Evolutionary conservation across 2,888 invertebrate genomes (phyloP), one percentile per base, ranked within the genome.

Genomic region (Drosophila fulvimacula): DNA sequence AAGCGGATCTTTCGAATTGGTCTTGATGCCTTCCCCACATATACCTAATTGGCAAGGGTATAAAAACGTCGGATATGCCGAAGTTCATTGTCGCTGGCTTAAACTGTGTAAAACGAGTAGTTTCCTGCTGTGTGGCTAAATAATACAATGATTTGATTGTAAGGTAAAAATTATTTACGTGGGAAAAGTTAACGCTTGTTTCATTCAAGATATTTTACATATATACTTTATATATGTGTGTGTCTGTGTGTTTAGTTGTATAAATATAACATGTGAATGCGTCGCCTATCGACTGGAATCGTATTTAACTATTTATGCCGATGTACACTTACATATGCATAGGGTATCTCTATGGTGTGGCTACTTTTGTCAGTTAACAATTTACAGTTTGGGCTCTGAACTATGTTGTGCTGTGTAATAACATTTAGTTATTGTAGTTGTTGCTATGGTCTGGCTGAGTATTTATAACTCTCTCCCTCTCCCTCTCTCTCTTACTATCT

Each of bases 131-230:
- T 60, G 67, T 76, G 75, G 62, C 69, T 81, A 76, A 85, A 73
- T 82, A 66, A 69, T 69, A 78, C 68, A 74, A 73, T 73, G 78
- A 79, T 74, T 81, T 73, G 73, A 76, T 81, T 75, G 63, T 81
- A 71, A 73, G 76, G 61, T 81, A 63, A 19, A 71, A 89, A 77
- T 78, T 63, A 74, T 64, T 88, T 86, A 84, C 86, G 89, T 86
- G 86, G 86, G 86, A 81, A 78, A 83, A 86, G 88, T 84, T 88
- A 88, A 86, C 88, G 66, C 72, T 84, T 85, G 81, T 82, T 86
- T 76, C 73, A 61, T 65, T 70, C 27, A 65, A 58, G 66, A 59
- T 57, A 55, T 58, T 36, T 17, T 39, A 56, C 51, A 44, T 64
- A 24, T 32, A 36, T 17, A 15, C 6, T 34, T 10, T 51, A 51